These are phyloP conservation scores for Chaunax sp. DNA, from an alignment of 2,797 vertebrate genomes.

Conservation along the genomic window DNA sequence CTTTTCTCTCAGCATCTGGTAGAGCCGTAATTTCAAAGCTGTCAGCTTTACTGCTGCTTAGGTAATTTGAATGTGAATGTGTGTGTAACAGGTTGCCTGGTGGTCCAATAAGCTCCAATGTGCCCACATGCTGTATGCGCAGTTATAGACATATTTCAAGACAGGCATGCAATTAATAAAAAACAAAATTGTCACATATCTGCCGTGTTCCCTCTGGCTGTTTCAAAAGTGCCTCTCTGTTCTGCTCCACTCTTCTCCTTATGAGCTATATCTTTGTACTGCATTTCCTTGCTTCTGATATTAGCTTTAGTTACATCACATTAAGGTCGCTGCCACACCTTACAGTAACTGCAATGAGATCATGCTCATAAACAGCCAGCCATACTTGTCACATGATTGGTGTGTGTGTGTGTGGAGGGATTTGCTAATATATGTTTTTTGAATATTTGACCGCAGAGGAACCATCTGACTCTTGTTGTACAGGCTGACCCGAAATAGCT, in stretches of 20 bases:
- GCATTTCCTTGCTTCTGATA: background rate
- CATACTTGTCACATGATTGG: constrained; percentile 21
- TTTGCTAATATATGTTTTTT: constrained; percentile 8
- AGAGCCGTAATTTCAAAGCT: constrained; percentile 61
- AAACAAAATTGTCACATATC: constrained; percentile 6
- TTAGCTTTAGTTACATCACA: constrained; percentile 34
- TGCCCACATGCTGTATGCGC: constrained; percentile 17
- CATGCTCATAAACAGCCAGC: constrained; percentile 9
- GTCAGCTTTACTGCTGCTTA: constrained; percentile 46
- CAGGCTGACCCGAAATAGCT: constrained; percentile 41
- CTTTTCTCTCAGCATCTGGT: constrained; percentile 37
- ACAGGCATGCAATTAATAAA: background rate
- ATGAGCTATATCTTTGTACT: constrained; percentile 15
- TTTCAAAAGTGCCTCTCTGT: constrained; percentile 15
- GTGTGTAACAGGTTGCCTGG: constrained; percentile 46
- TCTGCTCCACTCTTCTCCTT: constrained; percentile 22
- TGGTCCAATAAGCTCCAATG: constrained; percentile 33
- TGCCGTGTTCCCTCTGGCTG: constrained; percentile 29
- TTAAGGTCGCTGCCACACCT: constrained; percentile 6
- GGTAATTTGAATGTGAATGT: constrained; percentile 1
- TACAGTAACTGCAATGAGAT: constrained; percentile 18
- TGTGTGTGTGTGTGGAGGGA: background rate
- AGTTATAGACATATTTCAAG: constrained; percentile 33
- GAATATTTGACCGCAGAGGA: constrained; percentile 38
- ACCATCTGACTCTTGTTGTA: constrained; percentile 40